Base-by-base conservation (phyloP, 2,888 invertebrate species). In the Rhogogaster chlorosoma region DNA sequence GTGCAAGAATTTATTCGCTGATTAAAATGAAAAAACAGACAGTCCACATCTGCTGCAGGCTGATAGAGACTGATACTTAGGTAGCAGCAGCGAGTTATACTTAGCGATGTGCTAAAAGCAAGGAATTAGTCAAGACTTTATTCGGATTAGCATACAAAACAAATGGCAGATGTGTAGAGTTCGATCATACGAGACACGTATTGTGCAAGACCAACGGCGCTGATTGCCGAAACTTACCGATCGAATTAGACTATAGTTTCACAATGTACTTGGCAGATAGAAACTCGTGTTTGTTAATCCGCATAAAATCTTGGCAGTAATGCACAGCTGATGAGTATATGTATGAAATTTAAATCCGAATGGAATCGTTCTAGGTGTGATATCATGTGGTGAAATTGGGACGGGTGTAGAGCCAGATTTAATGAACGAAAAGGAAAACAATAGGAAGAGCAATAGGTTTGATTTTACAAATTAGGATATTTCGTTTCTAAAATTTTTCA, bases 91-190 rank as follows among this genome's bases (percentile, higher is more conserved):
- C 38, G 57, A 80, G 61, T 80, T 80, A 80, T 61, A 80, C 61
- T 80, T 80, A 61, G 80, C 61, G 22, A 80, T n/a, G 26, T 80
- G 61, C n/a, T 29, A 61, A 38, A 67, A 83, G 83, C 83, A 26
- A 83, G 83, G 45, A 70, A 83, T 83, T 67, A 83, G 64, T 61
- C 67, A 70, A 45, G 83, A 67, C 83, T 83, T 83, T 64, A 83
- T 49, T 67, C 45, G 67, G 70, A 83, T 70, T 70, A 67, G 64
- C 83, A 70, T 83, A 26, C 29, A 70, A 67, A 67, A 64, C 45
- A 5, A 83, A 67, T 67, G 64, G 42, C 70, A 70, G 15, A 61
- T 29, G 61, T 61, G 36, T 49, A 38, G 38, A 80, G 22, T 57
- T 38, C 57, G 36, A 80, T 61, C 26, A 29, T 15, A 36, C 32